Percentiles rank a stretch among this genome's conserved stretches.
These are phyloP conservation scores for Ceratosolen solmsi DNA, from an alignment of 1,140 invertebrate species.

Conservation along the genomic window DNA sequence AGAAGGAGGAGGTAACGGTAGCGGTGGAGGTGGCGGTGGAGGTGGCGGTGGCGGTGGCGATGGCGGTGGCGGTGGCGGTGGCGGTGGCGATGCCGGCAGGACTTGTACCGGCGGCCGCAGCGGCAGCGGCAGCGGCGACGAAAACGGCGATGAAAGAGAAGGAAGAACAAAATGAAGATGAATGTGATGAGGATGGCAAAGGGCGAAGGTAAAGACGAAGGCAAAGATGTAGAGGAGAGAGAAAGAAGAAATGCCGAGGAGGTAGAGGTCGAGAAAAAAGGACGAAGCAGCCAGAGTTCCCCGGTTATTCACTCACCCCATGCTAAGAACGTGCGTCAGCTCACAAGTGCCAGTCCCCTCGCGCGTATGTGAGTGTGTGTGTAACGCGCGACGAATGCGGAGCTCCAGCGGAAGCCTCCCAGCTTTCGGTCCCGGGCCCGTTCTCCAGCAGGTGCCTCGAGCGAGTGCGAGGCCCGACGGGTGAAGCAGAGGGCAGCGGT, in stretches of 20 bases:
- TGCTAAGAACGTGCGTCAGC: neutral
- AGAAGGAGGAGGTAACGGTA: too few species aligned
- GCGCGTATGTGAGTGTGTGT: neutral
- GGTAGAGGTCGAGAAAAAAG: too few species aligned
- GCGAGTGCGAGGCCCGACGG: conserved; percentile 18
- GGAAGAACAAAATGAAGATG: too few species aligned
- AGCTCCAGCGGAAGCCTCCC: neutral
- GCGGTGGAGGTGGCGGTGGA: too few species aligned
- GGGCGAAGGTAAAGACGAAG: too few species aligned
- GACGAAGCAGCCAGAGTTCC: neutral
- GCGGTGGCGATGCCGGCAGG: too few species aligned
- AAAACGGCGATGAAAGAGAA: too few species aligned
- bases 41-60: too few species aligned
- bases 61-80: too few species aligned
- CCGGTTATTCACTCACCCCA: conserved; percentile 35
- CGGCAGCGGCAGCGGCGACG: too few species aligned
- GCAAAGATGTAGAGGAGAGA: neutral
- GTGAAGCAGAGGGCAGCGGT: neutral
- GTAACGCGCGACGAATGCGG: neutral
- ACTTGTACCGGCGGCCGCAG: too few species aligned
- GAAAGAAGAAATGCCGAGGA: neutral
- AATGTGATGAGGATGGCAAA: too few species aligned
- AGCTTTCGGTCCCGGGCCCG: neutral
- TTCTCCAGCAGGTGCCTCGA: neutral
- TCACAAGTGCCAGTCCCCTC: neutral